Evolutionary conservation across 1,140 invertebrate genomes (phyloP), one percentile per base, ranked within the genome.

Genomic region (Pentalonia nigronervosa): DNA sequence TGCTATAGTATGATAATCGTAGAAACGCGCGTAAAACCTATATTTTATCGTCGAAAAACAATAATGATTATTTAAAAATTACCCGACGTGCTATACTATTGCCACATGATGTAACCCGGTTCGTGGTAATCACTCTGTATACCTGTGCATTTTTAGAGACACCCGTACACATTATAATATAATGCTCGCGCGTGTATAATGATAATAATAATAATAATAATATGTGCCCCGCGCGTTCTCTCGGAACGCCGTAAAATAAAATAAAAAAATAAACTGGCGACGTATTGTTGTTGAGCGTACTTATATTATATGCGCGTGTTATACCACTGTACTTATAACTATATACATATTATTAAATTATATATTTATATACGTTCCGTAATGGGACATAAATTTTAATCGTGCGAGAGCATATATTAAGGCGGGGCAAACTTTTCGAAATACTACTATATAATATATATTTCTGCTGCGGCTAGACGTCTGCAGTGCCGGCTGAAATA

Each of bases 331-430:
- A 67, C 8, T 9, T 17, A n/a, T 60, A 60, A 30, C 30, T 60
- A 30, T 30, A 60, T 67, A 67, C 30, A 67, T 67, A 67, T 67
- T 67, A 67, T 67, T 67, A 67, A 67, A 67, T 67, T 67, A n/a
- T 67, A n/a, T n/a, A 67, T n/a, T 67, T 67, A 67, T 67, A 67
- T 67, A n/a, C 60, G 60, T 67, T 4, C 60, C 9, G 34, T 36
- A 30, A 45, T 45, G 41, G 84, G 84, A 86, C 84, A 86, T 86
- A 47, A 86, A 86, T 86, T 86, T 41, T 86, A 47, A 86, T 86
- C 84, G 84, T 20, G 25, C 84, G 41, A 47, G 84, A 86, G 84
- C 45, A 48, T 86, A 86, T 86, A 47, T 86, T 30, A 84, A 41
- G 36, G 83, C 83, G 41, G 23, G 36, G 23, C 21, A 30, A 48